Conservation (phyloP, 2,797 vertebrate species). For the Netta rufina region DNA sequence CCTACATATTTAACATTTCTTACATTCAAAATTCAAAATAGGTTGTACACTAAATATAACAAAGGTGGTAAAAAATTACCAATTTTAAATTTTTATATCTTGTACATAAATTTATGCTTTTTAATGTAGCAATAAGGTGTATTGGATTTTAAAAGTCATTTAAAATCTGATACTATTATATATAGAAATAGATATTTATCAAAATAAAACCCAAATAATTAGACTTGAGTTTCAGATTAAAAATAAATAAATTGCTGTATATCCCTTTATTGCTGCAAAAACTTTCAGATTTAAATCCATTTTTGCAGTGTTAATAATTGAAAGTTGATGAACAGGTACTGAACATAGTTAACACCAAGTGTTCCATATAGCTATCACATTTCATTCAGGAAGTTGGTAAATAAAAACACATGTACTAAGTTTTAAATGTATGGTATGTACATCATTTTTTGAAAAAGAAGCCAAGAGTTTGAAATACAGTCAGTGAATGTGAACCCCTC, state of each 20-base stretch:
- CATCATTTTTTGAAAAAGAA: conserved; percentile 3
- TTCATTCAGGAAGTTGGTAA: conserved; percentile 46
- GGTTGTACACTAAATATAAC: not conserved
- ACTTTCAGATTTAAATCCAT: not conserved
- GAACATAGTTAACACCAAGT: not conserved
- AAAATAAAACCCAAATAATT: not conserved
- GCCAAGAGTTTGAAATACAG: conserved; percentile 10
- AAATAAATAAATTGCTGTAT: not conserved
- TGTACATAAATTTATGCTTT: not conserved
- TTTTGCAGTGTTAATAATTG: not conserved
- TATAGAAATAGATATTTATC: not conserved
- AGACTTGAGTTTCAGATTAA: not conserved
- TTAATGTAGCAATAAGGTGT: not conserved
- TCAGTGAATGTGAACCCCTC: not conserved
- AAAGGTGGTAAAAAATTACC: not conserved
- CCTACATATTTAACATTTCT: not conserved
- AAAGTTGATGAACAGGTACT: conserved; percentile 18
- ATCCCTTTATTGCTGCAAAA: not conserved
- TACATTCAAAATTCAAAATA: not conserved
- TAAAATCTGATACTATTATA: not conserved
- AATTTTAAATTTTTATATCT: not conserved
- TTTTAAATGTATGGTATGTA: conserved; percentile 27
- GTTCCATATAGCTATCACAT: conserved; percentile 13
- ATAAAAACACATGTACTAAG: conserved; percentile 29
- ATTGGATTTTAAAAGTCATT: not conserved